Evolutionary conservation across 1,140 invertebrate genomes (phyloP), one percentile per base, ranked within the genome.

Genomic region (Drosophila arawakana): DNA sequence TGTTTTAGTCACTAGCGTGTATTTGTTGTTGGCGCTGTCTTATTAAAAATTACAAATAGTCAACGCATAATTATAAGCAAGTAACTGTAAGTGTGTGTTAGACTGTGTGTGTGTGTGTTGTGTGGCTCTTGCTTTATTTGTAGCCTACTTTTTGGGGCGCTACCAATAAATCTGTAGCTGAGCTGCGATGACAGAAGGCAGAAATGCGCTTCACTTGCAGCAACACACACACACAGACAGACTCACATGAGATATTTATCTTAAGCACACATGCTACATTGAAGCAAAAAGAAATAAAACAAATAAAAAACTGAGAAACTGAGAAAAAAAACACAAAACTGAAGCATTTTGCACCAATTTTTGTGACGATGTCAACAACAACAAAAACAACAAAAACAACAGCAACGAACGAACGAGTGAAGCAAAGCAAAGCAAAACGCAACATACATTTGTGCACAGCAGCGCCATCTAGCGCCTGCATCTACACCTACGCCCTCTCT

Each of bases 11-110:
- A 13, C 41, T 43, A 43, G 13, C 35, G n/a, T n/a, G 37, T 39
- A 55, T 49, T 30, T 46, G 34, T 15, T 63, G 25, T 50, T 58
- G 62, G 44, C 52, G 66, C 58, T 82, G 84, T 78, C 84, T 88
- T 88, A 83, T 88, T 88, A 89, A 88, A 89, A 89, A 83, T 89
- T 88, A 89, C 80, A 81, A 89, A 88, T 88, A 88, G 83, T 88
- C 80, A 82, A 80, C 79, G 80, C 73, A 83, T 88, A 86, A 82
- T 86, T 86, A 79, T 76, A 54, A 46, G 37, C 9, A 8, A 13
- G 41, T 47, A n/a, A 35, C n/a, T 59, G 13, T 43, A 18, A 35
- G 2, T 49, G 2, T 43, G 3, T 60, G 25, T 57, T n/a, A 30
- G 37, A 34, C 13, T 11, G 37, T 25, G 37, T 21, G 10, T 44